phyloP scores from a whole-genome alignment of 2,113 vertebrate genomes.

The Taurulus bubalis region DNA sequence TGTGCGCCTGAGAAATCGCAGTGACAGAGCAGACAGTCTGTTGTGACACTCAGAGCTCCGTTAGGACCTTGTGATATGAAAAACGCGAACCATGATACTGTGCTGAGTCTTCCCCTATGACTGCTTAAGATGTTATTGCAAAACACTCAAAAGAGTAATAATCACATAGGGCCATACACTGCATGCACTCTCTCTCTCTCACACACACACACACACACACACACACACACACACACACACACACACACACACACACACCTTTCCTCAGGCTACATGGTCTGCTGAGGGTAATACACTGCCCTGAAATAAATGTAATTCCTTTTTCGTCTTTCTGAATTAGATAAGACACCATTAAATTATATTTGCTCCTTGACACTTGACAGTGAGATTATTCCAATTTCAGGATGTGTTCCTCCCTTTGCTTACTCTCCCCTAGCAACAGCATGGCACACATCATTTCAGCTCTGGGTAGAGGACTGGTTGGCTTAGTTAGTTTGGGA shows the following conservation, averaged over 20 bases:
- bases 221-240: constrained; percentile 12
- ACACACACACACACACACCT: constrained; percentile 14
- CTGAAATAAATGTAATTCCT: constrained; percentile 51
- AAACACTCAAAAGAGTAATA: constrained; percentile 15
- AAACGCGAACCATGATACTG: constrained; percentile 5
- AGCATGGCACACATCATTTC: not conserved
- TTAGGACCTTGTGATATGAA: constrained; percentile 32
- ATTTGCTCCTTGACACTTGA: constrained; percentile 57
- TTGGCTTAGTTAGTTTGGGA: not conserved
- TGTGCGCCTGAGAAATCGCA: constrained; percentile 32
- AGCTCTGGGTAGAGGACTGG: not conserved
- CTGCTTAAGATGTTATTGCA: constrained; percentile 1
- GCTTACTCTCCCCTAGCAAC: constrained; percentile 18
- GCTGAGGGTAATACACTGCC: constrained; percentile 38
- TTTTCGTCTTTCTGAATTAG: constrained; percentile 47
- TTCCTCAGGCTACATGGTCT: constrained; percentile 23
- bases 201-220: constrained; percentile 16
- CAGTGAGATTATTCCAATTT: constrained; percentile 45
- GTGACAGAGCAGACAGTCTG: constrained; percentile 46
- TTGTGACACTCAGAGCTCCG: constrained; percentile 32
- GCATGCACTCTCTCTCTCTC: not conserved
- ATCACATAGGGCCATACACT: not conserved
- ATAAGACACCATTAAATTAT: constrained; percentile 57
- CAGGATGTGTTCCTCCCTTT: constrained; percentile 23
- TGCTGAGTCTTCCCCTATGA: not conserved